These are phyloP conservation scores for Tupaia tana DNA, from an alignment of 2,113 vertebrate species.

Conservation along the genomic window DNA sequence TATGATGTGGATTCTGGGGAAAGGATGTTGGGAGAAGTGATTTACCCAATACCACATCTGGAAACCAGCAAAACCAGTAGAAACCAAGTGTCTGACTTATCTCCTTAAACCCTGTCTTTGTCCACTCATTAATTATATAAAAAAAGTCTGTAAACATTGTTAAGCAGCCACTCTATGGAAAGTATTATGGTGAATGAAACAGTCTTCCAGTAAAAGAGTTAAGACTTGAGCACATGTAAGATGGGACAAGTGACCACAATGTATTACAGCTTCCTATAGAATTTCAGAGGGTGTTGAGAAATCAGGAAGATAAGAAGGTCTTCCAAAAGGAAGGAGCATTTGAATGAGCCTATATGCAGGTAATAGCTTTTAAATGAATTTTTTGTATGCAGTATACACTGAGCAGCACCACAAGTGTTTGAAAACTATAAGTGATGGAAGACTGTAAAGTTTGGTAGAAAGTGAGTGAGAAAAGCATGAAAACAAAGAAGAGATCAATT, in stretches of 20 bases:
- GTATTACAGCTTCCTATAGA: neutral
- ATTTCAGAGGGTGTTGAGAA: neutral
- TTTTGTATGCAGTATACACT: neutral
- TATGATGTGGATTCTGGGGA: neutral
- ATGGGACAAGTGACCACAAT: neutral
- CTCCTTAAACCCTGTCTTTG: neutral
- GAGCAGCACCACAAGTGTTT: neutral
- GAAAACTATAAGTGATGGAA: constrained; percentile 1
- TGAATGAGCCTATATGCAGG: neutral
- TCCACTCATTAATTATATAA: neutral
- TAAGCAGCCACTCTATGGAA: neutral
- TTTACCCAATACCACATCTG: neutral
- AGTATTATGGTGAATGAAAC: neutral
- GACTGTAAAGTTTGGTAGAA: neutral
- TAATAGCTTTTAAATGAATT: neutral
- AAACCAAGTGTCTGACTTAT: neutral
- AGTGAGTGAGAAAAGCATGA: neutral
- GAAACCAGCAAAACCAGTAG: constrained; percentile 10
- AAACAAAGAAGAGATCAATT: neutral
- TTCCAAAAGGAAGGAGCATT: neutral
- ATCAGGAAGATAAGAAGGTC: neutral
- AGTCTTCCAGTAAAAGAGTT: neutral
- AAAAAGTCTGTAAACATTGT: neutral
- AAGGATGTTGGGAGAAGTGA: neutral
- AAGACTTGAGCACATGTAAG: neutral